phyloP scores from a whole-genome alignment of 2,113 vertebrate genomes.

The Sciurus niger region DNA sequence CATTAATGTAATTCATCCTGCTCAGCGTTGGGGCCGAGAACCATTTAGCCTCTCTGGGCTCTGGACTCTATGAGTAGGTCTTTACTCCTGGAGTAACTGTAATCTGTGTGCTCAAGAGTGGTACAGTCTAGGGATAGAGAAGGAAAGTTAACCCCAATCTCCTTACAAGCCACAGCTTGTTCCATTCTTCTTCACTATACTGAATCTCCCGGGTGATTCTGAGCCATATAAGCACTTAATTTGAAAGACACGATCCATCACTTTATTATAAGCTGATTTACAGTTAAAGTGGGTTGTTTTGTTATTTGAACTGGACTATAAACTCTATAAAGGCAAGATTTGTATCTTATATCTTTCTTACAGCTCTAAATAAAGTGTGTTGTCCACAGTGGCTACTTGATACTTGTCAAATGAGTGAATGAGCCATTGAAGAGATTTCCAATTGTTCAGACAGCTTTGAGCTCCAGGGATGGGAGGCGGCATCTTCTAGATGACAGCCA shows the following conservation, averaged over 20 bases:
- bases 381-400: not conserved
- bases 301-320: not conserved
- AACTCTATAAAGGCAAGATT: conserved; percentile 20
- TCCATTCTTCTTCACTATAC: not conserved
- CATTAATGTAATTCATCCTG: not conserved
- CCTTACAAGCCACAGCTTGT: not conserved
- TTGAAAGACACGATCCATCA: not conserved
- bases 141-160: not conserved
- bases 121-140: not conserved
- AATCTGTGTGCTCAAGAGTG: not conserved
- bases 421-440: not conserved
- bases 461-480: not conserved
- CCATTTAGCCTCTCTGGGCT: not conserved
- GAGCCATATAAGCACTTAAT: not conserved
- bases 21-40: not conserved
- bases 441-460: not conserved
- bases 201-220: not conserved
- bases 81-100: not conserved
- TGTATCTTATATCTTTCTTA: not conserved
- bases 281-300: conserved; percentile 12
- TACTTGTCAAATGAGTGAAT: conserved; percentile 8
- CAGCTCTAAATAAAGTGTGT: not conserved
- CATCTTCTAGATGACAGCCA: not conserved
- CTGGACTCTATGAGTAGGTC: not conserved
- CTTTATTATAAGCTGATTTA: conserved; percentile 29